Conservation (phyloP, 1,140 invertebrate species). For the Pentalonia nigronervosa region DNA sequence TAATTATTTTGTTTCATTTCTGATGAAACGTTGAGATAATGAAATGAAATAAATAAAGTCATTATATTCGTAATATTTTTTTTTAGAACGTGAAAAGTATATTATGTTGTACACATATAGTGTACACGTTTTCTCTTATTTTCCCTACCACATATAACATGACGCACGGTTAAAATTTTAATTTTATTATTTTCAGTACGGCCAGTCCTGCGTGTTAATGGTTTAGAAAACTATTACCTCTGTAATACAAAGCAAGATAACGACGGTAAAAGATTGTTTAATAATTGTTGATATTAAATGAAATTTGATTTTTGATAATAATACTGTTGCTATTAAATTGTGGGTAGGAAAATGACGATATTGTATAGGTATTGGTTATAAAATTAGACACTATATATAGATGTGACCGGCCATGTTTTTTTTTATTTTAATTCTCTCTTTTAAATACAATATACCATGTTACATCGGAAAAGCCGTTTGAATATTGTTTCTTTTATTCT, state of each 20-base stretch:
- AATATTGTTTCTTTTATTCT: conserved; percentile 2
- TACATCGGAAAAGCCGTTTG: not conserved
- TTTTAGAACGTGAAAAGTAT: conserved; percentile 6
- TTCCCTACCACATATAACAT: not conserved
- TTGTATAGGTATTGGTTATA: not conserved
- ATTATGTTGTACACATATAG: not conserved
- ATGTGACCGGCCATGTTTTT: not conserved
- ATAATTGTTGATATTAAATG: not conserved
- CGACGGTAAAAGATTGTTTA: not conserved
- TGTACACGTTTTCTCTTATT: too few species aligned
- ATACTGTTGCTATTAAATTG: not conserved
- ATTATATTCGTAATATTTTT: not conserved
- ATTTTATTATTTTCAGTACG: not conserved
- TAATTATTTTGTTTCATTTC: not conserved
- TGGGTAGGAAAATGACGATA: not conserved
- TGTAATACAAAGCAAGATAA: not conserved
- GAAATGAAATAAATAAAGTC: conserved; percentile 6
- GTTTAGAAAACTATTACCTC: not conserved
- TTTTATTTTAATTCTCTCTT: not conserved
- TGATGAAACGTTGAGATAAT: not conserved
- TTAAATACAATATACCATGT: not conserved
- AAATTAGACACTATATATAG: not conserved
- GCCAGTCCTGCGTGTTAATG: not conserved
- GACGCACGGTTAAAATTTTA: not conserved
- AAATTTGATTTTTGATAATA: not conserved